These are phyloP conservation scores for Sipha flava DNA, from an alignment of 1,140 invertebrate genomes.

Conservation along the genomic window DNA sequence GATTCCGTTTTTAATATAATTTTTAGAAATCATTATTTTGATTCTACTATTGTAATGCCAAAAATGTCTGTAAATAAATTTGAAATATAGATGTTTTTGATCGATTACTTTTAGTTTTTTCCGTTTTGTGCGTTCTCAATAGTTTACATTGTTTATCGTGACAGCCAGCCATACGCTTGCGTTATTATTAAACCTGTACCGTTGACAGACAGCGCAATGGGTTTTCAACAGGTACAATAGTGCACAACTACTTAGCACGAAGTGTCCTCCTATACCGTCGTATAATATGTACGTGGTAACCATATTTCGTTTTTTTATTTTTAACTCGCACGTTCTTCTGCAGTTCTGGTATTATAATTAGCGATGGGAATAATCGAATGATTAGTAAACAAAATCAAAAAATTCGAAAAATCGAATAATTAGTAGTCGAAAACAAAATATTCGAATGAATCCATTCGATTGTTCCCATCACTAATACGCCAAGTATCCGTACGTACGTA, in stretches of 20 bases:
- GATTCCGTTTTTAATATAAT: background rate
- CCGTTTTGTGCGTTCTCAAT: background rate
- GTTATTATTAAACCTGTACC: background rate
- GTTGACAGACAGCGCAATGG: background rate
- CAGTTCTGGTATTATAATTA: no score
- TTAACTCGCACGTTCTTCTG: no score
- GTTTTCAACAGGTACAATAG: background rate
- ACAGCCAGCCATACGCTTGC: background rate
- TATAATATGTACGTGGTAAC: no score
- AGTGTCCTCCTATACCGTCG: no score
- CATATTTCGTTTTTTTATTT: no score
- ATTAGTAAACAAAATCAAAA: no score
- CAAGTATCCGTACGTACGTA: no score
- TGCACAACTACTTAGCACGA: background rate
- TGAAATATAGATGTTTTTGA: constrained; percentile 27
- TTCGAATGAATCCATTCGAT: no score
- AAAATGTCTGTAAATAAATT: constrained; percentile 25
- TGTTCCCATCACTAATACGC: no score
- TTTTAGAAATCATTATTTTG: constrained; percentile 20
- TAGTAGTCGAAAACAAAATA: no score
- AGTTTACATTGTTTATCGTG: background rate
- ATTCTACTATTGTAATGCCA: constrained; percentile 3
- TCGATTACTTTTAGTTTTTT: background rate
- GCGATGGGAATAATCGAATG: no score
- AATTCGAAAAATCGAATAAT: no score